Evolutionary conservation across 2,113 vertebrate genomes (phyloP).

Genomic region (Tonatia bakeri): DNA sequence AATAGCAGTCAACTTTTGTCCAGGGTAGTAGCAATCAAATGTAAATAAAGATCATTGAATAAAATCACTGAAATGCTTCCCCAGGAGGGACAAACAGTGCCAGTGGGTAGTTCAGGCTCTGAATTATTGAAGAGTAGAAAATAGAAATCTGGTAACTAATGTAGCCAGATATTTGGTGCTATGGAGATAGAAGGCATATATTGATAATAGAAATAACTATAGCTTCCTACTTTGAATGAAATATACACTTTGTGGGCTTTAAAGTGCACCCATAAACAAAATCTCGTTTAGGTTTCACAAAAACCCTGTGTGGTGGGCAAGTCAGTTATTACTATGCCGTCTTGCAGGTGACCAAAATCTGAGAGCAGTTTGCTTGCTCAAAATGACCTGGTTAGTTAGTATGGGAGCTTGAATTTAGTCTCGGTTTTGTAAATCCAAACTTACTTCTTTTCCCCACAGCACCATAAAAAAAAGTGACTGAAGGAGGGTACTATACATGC

Average conservation of each 20-base stretch:
- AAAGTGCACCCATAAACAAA: not conserved
- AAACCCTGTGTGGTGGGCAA: not conserved
- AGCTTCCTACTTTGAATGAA: not conserved
- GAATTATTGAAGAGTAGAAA: not conserved
- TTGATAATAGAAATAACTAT: not conserved
- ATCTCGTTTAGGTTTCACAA: not conserved
- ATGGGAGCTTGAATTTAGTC: not conserved
- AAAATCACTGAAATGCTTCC: not conserved
- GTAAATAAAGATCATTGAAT: constrained; percentile 5
- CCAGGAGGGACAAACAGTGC: not conserved
- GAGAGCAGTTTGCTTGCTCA: not conserved
- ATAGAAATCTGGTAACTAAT: not conserved
- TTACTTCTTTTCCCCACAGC: not conserved
- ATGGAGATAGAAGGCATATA: not conserved
- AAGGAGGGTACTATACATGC: not conserved
- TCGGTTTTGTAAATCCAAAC: not conserved
- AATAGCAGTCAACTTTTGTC: constrained; percentile 2
- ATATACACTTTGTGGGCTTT: not conserved
- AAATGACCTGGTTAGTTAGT: not conserved
- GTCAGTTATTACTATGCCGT: not conserved
- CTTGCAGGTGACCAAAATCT: not conserved
- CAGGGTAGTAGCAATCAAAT: not conserved
- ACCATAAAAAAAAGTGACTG: not conserved
- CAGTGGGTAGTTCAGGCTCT: not conserved
- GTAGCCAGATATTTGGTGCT: not conserved